Evolutionary conservation across 2,113 vertebrate species (phyloP).

Genomic region (Chinchilla lanigera): DNA sequence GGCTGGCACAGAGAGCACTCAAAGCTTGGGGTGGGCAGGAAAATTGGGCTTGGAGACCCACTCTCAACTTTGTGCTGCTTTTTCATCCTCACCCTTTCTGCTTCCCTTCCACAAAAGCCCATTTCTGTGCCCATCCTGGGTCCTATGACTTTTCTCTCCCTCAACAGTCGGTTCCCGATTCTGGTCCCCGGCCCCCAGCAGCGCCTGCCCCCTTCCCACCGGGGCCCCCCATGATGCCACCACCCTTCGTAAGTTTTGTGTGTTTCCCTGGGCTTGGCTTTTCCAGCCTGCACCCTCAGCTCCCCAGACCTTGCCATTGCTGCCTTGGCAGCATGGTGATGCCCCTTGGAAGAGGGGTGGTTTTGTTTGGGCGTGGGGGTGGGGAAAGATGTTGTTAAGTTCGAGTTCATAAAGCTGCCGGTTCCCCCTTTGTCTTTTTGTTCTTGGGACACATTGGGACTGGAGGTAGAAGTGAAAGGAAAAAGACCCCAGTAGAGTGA

Average conservation of each 20-base stretch:
- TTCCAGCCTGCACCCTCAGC: constrained; percentile 71
- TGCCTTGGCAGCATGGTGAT: constrained; percentile 54
- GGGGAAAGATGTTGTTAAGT: constrained; percentile 41
- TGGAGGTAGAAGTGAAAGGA: constrained; percentile 43
- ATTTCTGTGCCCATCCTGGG: constrained; percentile 79
- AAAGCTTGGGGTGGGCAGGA: constrained; percentile 44
- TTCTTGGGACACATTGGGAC: constrained; percentile 42
- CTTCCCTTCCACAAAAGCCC: constrained; percentile 71
- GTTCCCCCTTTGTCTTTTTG: constrained; percentile 56
- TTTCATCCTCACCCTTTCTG: constrained; percentile 71
- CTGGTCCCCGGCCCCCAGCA: constrained; percentile 86
- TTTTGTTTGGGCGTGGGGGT: constrained; percentile 57
- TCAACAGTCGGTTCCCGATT: constrained; percentile 87
- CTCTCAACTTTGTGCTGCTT: constrained; percentile 60
- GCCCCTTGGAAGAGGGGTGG: constrained; percentile 70
- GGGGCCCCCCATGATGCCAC: constrained; percentile 87
- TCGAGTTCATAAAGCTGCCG: constrained; percentile 26
- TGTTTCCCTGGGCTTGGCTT: constrained; percentile 78
- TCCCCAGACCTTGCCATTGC: constrained; percentile 70
- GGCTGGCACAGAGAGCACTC: constrained; percentile 29
- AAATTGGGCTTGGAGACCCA: constrained; percentile 52
- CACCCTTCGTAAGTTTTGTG: constrained; percentile 87
- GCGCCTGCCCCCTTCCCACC: constrained; percentile 85
- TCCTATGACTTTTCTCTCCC: constrained; percentile 84
- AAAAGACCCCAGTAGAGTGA: constrained; percentile 37